Base-by-base conservation (phyloP, 2,797 vertebrate genomes). In the Echiichthys vipera region DNA sequence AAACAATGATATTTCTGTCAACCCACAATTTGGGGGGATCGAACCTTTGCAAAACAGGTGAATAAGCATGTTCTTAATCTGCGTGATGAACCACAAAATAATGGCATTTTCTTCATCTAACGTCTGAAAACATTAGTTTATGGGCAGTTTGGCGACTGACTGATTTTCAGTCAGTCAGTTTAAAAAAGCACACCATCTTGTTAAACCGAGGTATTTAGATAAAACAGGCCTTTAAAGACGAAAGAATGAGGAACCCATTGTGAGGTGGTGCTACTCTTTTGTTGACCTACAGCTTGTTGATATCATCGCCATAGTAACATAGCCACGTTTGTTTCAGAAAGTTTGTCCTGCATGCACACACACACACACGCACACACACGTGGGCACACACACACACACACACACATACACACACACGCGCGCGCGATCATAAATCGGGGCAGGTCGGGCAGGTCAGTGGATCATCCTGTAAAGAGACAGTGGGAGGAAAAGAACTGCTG, bases 301-400 rank as follows among this genome's bases (percentile, higher is more conserved):
- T 56, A 25, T 27, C 53, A 29, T 69, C 25, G 2, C 69, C 53
- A 57, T 71, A 46, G 74, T 58, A 72, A 71, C 74, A 65, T 77
- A 66, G 58, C n/a, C 36, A 37, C 13, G 29, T 63, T 53, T 73
- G 65, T 81, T 56, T 30, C 34, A 71, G 32, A 39, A 56, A 5
- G 30, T n/a, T 43, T 51, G 36, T 36, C 69, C n/a, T 51, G 15
- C n/a, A 20, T 37, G 30, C 39, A 30, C 43, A 27, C n/a, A 43
- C 45, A 32, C 11, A 63, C 36, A 22, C 8, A 37, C n/a, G 34
- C 50, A 53, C 18, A 20, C 32, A 57, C 8, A 15, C 22, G n/a
- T n/a, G n/a, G n/a, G n/a, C n/a, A n/a, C n/a, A 37, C 32, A 24
- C 32, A 54, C 18, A 22, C 53, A 55, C 53, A 37, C 20, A 17